Percentiles rank a stretch among this genome's conserved stretches.
Conservation (phyloP, 2,888 invertebrate genomes). For the Melanargia galathea region DNA sequence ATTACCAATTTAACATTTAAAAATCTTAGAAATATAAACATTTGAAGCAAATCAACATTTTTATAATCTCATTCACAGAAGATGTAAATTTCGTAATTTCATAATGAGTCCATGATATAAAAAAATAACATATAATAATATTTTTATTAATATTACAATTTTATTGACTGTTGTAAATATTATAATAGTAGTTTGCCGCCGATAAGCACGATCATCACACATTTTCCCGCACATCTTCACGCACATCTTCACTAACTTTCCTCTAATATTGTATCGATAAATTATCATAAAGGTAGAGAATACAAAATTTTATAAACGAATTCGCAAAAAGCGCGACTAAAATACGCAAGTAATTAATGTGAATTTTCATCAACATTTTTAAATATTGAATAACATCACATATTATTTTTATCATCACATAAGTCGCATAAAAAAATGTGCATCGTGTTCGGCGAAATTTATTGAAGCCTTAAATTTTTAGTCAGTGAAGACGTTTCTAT, state of each 20-base stretch:
- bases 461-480: too few species aligned
- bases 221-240: neutral
- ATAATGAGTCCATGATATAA: neutral
- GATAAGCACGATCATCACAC: conserved; percentile 2
- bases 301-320: neutral
- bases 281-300: neutral
- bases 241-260: neutral
- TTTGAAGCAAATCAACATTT: conserved; percentile 6
- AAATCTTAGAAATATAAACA: neutral
- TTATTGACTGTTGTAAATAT: neutral
- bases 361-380: too few species aligned
- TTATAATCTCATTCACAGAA: neutral
- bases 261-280: neutral
- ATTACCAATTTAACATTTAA: neutral
- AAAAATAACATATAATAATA: neutral
- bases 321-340: neutral
- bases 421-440: too few species aligned
- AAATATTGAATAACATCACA: too few species aligned
- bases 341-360: neutral
- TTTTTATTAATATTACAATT: too few species aligned
- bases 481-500: too few species aligned
- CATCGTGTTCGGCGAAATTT: too few species aligned
- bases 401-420: too few species aligned
- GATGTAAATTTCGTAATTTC: neutral
- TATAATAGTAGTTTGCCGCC: neutral